A percentile compares a stretch with the other conserved stretches of the same genome.
Conservation (phyloP, 2,888 invertebrate species). For the Teleogryllus oceanicus region DNA sequence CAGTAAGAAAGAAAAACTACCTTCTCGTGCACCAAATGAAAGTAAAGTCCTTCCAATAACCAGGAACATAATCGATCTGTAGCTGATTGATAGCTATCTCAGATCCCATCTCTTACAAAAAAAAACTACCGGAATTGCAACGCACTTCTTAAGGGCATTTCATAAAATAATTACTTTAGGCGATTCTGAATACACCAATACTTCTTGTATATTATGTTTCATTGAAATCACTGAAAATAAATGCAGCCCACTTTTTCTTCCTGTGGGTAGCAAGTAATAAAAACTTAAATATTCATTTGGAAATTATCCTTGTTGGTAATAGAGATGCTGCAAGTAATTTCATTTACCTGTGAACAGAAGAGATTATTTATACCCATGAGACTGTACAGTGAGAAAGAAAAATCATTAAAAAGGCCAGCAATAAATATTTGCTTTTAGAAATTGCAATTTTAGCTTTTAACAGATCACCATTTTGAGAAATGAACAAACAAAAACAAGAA, state of each 20-base stretch:
- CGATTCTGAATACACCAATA: slow-evolving; percentile 3
- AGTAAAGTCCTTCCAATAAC: too few relatives aligned
- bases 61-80: too few relatives aligned
- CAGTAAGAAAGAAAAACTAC: too few relatives aligned
- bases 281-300: background rate
- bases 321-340: background rate
- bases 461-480: too few relatives aligned
- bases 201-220: background rate
- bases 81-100: too few relatives aligned
- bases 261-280: background rate
- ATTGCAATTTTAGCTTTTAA: too few relatives aligned
- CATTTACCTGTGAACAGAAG: slow-evolving; percentile 18
- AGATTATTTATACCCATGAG: background rate
- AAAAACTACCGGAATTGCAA: background rate
- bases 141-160: background rate
- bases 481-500: too few relatives aligned
- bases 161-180: background rate
- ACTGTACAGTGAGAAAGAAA: too few relatives aligned
- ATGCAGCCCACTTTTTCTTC: slow-evolving; percentile 18
- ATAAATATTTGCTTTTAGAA: too few relatives aligned
- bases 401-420: too few relatives aligned
- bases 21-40: too few relatives aligned
- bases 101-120: background rate
- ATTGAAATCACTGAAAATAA: background rate
- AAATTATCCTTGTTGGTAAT: background rate